Conservation (phyloP, 2,797 vertebrate genomes). For the Chanos chanos region DNA sequence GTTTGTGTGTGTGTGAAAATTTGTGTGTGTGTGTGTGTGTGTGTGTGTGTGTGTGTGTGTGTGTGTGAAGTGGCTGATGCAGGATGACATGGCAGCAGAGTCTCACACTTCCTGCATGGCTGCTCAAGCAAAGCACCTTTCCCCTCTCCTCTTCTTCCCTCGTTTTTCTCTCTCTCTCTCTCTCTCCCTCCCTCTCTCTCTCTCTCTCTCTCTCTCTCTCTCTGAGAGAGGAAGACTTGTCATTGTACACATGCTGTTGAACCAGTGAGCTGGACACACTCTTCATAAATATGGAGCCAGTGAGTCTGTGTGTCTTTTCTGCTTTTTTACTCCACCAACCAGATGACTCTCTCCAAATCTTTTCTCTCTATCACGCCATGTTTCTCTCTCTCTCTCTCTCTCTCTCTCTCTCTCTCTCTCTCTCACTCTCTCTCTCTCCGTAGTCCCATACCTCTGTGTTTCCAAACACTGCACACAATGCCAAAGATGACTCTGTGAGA, state of each 20-base stretch:
- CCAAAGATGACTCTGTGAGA: too few species aligned
- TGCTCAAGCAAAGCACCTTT: conserved; percentile 74
- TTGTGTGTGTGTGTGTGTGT: conserved; percentile 26
- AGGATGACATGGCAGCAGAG: conserved; percentile 77
- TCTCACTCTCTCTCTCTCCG: too few species aligned
- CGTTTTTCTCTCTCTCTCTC: conserved; percentile 49
- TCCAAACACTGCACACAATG: too few species aligned
- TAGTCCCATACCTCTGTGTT: too few species aligned
- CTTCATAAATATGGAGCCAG: conserved; percentile 80
- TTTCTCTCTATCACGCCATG: conserved; percentile 8
- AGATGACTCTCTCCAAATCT: too few species aligned
- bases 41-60: conserved; percentile 44
- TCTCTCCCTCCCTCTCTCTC: conserved; percentile 19
- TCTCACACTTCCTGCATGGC: conserved; percentile 79
- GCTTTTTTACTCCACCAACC: conserved; percentile 53
- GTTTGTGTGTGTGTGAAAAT: conserved; percentile 29
- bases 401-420: not conserved
- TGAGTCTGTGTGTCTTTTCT: conserved; percentile 63
- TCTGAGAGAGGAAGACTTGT: conserved; percentile 67
- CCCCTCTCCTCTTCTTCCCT: conserved; percentile 52
- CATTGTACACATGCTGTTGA: conserved; percentile 77
- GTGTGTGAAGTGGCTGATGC: conserved; percentile 66
- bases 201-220: conserved; percentile 56
- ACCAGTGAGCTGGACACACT: conserved; percentile 72
- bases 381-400: not conserved